These are phyloP conservation scores for Acipenser ruthenus DNA, from an alignment of 2,797 vertebrate genomes.

Conservation along the genomic window DNA sequence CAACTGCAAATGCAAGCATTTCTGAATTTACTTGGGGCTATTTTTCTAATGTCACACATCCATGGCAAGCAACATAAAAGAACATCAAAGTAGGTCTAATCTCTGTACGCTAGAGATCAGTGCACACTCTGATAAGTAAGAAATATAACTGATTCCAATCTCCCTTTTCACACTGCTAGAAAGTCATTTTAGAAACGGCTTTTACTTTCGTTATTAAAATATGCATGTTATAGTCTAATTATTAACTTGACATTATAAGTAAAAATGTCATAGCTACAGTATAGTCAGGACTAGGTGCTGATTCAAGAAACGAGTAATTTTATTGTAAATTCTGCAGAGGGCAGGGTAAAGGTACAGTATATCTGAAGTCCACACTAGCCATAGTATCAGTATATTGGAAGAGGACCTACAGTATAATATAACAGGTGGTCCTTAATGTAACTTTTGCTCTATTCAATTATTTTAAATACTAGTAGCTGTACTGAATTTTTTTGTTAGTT, in stretches of 20 bases:
- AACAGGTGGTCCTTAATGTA: not conserved
- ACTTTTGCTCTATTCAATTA: not conserved
- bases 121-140: slow-evolving; percentile 20
- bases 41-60: slow-evolving; percentile 15
- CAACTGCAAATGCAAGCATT: not conserved
- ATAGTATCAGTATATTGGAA: not conserved
- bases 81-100: slow-evolving; percentile 38
- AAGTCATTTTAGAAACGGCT: not conserved
- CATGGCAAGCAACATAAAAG: slow-evolving; percentile 19
- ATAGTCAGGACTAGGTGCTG: not conserved
- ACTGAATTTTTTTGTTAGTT: not conserved
- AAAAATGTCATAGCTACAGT: no score
- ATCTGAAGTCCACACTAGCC: not conserved
- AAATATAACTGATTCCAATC: slow-evolving; percentile 34
- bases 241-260: no score
- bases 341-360: not conserved
- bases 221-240: no score
- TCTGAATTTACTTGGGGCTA: slow-evolving; percentile 17
- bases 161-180: slow-evolving; percentile 12
- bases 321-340: not conserved
- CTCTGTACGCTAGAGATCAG: slow-evolving; percentile 11
- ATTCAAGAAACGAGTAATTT: slow-evolving; percentile 2
- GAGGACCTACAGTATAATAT: no score
- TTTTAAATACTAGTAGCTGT: not conserved
- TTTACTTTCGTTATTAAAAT: no score